Conservation (phyloP, 2,797 vertebrate species). For the Tauraco hartlaubi region DNA sequence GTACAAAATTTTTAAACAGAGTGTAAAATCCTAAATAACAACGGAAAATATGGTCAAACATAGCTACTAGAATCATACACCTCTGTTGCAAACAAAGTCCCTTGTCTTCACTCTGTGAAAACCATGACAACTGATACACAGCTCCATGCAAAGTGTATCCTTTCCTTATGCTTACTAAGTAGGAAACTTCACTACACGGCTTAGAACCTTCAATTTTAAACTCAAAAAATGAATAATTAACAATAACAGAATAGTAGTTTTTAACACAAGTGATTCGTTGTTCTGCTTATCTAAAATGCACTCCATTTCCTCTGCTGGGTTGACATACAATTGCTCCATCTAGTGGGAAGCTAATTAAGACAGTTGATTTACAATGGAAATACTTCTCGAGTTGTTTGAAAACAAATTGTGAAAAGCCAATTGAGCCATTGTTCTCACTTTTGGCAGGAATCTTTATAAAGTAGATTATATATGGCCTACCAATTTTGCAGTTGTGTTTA, state of each 20-base stretch:
- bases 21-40: neutral
- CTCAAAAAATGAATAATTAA: neutral
- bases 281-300: neutral
- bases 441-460: neutral
- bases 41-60: neutral
- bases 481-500: neutral
- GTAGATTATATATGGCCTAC: neutral
- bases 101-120: neutral
- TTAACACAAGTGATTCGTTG: neutral
- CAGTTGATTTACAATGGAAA: neutral
- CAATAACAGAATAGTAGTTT: neutral
- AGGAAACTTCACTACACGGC: neutral
- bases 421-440: neutral
- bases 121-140: neutral
- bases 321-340: conserved; percentile 26
- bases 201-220: neutral
- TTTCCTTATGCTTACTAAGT: neutral
- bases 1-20: neutral
- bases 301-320: neutral
- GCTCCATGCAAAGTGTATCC: neutral
- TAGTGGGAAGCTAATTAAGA: conserved; percentile 36
- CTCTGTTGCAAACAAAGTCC: neutral
- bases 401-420: neutral
- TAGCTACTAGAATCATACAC: neutral
- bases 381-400: neutral